These are phyloP conservation scores for Agapostemon virescens DNA, from an alignment of 2,888 invertebrate genomes.

Conservation along the genomic window DNA sequence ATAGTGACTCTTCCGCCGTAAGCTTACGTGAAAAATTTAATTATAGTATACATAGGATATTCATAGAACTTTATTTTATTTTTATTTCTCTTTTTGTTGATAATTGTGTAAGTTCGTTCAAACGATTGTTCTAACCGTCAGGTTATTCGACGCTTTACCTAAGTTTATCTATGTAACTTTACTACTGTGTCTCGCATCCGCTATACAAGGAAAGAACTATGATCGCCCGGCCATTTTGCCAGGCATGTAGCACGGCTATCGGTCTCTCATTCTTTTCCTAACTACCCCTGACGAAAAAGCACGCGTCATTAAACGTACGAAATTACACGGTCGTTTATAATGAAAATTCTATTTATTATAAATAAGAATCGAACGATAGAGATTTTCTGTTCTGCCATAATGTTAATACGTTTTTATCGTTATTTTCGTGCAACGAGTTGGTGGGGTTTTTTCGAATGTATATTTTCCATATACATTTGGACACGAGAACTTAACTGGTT, in stretches of 20 bases:
- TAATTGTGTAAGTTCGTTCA: conserved; percentile 5
- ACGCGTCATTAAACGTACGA: not conserved
- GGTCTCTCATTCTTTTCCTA: not conserved
- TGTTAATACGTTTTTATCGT: not conserved
- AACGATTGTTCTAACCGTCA: not conserved
- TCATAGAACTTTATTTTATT: not conserved
- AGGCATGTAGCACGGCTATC: no score
- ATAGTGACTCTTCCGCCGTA: not conserved
- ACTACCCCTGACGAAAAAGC: conserved; percentile 1
- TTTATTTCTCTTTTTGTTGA: not conserved
- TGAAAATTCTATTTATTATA: not conserved
- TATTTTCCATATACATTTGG: not conserved
- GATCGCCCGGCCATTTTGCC: not conserved
- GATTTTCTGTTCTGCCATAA: not conserved
- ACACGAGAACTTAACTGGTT: not conserved
- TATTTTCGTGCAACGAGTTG: not conserved
- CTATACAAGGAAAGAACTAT: not conserved
- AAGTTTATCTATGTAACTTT: not conserved
- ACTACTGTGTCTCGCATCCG: not conserved
- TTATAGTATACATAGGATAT: conserved; percentile 15
- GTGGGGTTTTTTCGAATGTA: not conserved
- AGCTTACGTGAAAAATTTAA: not conserved
- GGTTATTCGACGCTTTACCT: not conserved
- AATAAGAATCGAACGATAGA: not conserved
- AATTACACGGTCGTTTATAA: not conserved